A percentile compares a stretch with the other conserved stretches of the same genome.
These are phyloP conservation scores for Tragelaphus scriptus DNA, from an alignment of 2,113 vertebrate genomes.

Conservation along the genomic window DNA sequence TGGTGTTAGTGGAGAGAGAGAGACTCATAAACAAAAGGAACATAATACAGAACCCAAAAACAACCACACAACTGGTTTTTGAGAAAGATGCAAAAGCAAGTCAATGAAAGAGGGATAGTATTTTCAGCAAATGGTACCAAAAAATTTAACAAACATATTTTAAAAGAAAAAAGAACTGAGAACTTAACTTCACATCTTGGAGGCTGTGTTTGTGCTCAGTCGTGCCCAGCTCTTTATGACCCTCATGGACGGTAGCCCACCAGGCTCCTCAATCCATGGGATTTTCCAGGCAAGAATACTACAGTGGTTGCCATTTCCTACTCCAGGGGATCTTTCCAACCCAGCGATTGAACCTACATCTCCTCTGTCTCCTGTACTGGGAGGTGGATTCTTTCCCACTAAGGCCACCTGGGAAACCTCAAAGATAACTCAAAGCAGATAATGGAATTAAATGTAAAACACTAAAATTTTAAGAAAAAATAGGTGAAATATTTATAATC, in stretches of 20 bases:
- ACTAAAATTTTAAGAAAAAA: not conserved
- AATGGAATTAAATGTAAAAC: not conserved
- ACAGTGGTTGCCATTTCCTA: not conserved
- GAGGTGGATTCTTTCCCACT: not conserved
- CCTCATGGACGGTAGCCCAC: fast-evolving
- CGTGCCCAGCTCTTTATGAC: fast-evolving
- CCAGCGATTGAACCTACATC: not conserved
- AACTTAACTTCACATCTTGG: not conserved
- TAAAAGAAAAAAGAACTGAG: not conserved
- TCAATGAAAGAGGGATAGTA: not conserved
- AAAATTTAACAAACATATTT: not conserved
- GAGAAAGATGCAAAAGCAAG: not conserved
- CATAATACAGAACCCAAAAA: not conserved
- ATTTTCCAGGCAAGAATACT: not conserved
- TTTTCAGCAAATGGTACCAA: not conserved
- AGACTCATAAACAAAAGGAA: not conserved
- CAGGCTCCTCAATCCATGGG: not conserved
- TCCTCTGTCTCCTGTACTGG: not conserved
- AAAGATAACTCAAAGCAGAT: not conserved
- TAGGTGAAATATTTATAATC: not conserved
- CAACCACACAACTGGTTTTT: not conserved
- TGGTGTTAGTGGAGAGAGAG: not conserved
- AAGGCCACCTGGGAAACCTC: not conserved
- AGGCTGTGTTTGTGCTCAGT: not conserved
- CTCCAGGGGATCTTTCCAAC: not conserved